A percentile compares a stretch with the other conserved stretches of the same genome.
phyloP scores from a whole-genome alignment of 2,888 invertebrate species.

The Xanthia icteritia region DNA sequence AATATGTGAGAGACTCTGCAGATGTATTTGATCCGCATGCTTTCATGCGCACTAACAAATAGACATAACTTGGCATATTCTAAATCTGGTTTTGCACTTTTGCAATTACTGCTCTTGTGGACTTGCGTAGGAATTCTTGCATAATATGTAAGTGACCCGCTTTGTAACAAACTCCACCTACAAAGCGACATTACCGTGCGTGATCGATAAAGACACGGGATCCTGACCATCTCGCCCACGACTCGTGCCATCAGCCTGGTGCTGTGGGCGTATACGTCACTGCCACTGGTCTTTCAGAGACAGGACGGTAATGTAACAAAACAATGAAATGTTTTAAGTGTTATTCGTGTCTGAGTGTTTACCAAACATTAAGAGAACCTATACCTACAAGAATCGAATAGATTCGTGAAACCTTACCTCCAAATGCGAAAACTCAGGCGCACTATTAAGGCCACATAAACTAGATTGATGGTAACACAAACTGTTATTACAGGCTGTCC shows the following conservation, averaged over 20 bases:
- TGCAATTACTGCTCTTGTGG: neutral
- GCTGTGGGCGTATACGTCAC: constrained; percentile 10
- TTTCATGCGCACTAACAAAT: neutral
- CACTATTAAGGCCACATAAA: constrained; percentile 54
- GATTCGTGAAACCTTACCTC: constrained; percentile 22
- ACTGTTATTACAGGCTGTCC: constrained; percentile 54
- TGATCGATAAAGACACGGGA: neutral
- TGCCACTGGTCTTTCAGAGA: neutral
- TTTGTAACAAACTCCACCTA: neutral
- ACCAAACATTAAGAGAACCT: neutral
- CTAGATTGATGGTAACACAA: constrained; percentile 53
- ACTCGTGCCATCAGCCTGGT: too few relatives aligned
- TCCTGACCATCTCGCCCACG: neutral
- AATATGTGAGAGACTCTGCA: neutral
- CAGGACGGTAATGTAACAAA: neutral
- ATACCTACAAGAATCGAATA: neutral
- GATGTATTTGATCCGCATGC: neutral
- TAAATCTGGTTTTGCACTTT: neutral
- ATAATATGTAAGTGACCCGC: neutral
- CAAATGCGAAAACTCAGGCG: constrained; percentile 47
- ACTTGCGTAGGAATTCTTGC: neutral
- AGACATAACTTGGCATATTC: neutral
- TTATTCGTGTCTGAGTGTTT: constrained; percentile 16
- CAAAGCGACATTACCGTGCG: neutral
- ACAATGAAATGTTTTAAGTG: neutral